Percentiles rank a stretch among this genome's conserved stretches.
Conservation (phyloP, 2,797 vertebrate genomes). For the Oryzias sinensis region DNA sequence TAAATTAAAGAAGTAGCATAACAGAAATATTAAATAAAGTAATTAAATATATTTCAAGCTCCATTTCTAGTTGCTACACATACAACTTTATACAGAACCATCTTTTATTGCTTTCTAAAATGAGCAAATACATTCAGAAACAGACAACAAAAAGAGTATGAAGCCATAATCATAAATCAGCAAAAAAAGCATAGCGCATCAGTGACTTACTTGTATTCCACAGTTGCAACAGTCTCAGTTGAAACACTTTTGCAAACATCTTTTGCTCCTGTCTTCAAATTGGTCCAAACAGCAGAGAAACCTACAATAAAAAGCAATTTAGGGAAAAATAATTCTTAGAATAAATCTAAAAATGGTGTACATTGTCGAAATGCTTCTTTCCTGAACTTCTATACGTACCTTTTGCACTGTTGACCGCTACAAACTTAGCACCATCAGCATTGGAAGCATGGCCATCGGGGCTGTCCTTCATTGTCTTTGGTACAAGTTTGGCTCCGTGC, state of each 20-base stretch:
- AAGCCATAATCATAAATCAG: no score
- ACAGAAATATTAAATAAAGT: no score
- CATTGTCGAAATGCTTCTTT: no score
- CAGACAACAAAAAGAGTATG: no score
- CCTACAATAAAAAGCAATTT: slow-evolving; percentile 65
- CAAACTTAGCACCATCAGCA: slow-evolving; percentile 86
- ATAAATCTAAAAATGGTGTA: background rate
- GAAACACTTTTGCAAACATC: slow-evolving; percentile 88
- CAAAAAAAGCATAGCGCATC: no score
- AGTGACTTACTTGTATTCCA: slow-evolving; percentile 90
- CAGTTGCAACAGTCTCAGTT: slow-evolving; percentile 87
- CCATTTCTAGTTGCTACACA: no score
- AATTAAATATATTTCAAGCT: no score
- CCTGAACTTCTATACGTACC: slow-evolving; percentile 64
- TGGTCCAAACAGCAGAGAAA: slow-evolving; percentile 88
- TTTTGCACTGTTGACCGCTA: slow-evolving; percentile 88
- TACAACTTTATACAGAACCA: no score
- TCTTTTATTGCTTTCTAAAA: no score
- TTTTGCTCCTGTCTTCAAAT: slow-evolving; percentile 90
- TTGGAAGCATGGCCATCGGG: slow-evolving; percentile 83
- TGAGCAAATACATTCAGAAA: no score
- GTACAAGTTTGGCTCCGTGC: slow-evolving; percentile 89
- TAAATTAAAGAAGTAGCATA: no score
- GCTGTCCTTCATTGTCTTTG: slow-evolving; percentile 88
- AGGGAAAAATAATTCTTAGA: background rate